Percentiles rank a stretch among this genome's conserved stretches.
phyloP scores from a whole-genome alignment of 2,797 vertebrate genomes.

The Periophthalmus magnuspinnatus region DNA sequence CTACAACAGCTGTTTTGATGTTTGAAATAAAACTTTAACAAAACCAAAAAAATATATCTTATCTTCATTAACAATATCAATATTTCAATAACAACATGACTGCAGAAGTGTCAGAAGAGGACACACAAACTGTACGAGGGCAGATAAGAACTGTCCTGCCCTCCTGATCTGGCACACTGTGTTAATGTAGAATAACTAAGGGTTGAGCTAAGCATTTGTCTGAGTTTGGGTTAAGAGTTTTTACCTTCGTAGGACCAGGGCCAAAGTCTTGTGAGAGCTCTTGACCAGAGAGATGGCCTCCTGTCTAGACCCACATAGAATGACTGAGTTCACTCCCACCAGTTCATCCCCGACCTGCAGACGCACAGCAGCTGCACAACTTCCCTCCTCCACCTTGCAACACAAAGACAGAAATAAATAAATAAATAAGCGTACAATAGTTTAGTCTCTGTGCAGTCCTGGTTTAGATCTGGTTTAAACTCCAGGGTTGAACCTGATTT shows the following conservation, averaged over 20 bases:
- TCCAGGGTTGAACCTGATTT: too few species aligned
- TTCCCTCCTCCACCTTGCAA: constrained; percentile 86
- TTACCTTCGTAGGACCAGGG: constrained; percentile 86
- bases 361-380: constrained; percentile 74
- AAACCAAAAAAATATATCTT: too few species aligned
- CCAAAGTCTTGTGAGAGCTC: constrained; percentile 83
- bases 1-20: too few species aligned
- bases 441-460: background rate
- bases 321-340: constrained; percentile 83
- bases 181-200: too few species aligned
- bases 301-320: constrained; percentile 86
- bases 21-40: too few species aligned
- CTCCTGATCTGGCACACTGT: too few species aligned
- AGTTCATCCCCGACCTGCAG: constrained; percentile 87
- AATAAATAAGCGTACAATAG: background rate
- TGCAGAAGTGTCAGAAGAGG: too few species aligned
- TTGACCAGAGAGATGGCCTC: constrained; percentile 92
- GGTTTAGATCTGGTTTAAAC: background rate
- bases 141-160: too few species aligned
- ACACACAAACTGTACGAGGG: too few species aligned
- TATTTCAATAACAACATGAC: too few species aligned
- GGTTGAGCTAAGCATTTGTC: too few species aligned
- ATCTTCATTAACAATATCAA: too few species aligned
- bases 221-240: background rate
- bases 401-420: constrained; percentile 17